Percentiles rank a stretch among this genome's conserved stretches.
These are phyloP conservation scores for Eumacrocentrus americanus DNA, from an alignment of 2,888 invertebrate genomes.

Conservation along the genomic window DNA sequence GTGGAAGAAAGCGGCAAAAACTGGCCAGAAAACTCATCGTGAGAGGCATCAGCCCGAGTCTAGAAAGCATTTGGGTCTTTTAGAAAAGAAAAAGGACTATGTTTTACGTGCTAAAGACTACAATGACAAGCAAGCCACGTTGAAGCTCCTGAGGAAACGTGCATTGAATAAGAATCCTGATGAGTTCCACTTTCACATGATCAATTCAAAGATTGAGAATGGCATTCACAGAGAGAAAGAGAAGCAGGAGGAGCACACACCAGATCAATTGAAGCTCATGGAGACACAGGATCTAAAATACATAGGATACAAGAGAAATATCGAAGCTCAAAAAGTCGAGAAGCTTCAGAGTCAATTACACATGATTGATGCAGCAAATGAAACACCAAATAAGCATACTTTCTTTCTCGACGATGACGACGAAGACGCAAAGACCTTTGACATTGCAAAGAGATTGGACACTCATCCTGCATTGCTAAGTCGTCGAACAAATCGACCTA, in stretches of 20 bases:
- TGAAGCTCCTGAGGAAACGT: slow-evolving; percentile 81
- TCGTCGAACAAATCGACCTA: slow-evolving; percentile 74
- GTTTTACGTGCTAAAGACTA: slow-evolving; percentile 77
- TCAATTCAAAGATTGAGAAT: slow-evolving; percentile 77
- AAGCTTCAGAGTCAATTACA: slow-evolving; percentile 80
- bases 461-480: slow-evolving; percentile 76
- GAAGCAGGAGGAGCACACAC: slow-evolving; percentile 76
- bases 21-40: slow-evolving; percentile 81
- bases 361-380: slow-evolving; percentile 76
- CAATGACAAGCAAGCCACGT: slow-evolving; percentile 80
- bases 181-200: slow-evolving; percentile 98
- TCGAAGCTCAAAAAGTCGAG: slow-evolving; percentile 80
- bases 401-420: slow-evolving; percentile 74
- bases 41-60: slow-evolving; percentile 85
- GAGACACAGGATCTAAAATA: slow-evolving; percentile 92
- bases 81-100: slow-evolving; percentile 92
- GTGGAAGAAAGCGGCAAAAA: slow-evolving; percentile 87
- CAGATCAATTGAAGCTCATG: slow-evolving; percentile 87
- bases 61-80: slow-evolving; percentile 77
- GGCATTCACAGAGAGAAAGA: slow-evolving; percentile 69
- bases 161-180: slow-evolving; percentile 95
- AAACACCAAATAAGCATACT: slow-evolving; percentile 75
- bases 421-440: slow-evolving; percentile 68
- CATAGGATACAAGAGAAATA: slow-evolving; percentile 81
- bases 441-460: slow-evolving; percentile 73